Percentiles rank a stretch among this genome's conserved stretches.
These are phyloP conservation scores for Aphaenogaster floridana DNA, from an alignment of 1,140 invertebrate species.

Conservation along the genomic window DNA sequence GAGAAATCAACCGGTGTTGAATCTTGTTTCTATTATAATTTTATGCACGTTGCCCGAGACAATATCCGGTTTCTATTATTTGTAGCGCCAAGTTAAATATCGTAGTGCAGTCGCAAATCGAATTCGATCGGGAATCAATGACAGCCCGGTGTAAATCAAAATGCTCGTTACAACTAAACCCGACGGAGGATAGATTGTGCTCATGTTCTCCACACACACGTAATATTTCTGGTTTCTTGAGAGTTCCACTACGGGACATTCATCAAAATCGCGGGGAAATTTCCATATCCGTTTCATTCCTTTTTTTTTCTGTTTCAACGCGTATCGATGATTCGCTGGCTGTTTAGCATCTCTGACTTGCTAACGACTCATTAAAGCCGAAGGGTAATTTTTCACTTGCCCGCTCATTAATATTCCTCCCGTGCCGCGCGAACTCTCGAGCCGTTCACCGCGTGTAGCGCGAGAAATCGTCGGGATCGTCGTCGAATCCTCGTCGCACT, in stretches of 20 bases:
- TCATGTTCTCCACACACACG: neutral
- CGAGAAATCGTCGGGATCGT: slow-evolving; percentile 25
- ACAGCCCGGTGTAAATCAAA: slow-evolving; percentile 11
- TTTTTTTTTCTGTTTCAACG: neutral
- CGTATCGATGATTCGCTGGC: slow-evolving; percentile 32
- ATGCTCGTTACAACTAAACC: neutral
- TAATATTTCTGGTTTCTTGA: neutral
- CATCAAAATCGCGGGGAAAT: slow-evolving; percentile 16
- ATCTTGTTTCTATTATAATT: neutral
- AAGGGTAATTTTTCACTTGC: slow-evolving; percentile 57
- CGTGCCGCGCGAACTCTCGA: slow-evolving; percentile 26
- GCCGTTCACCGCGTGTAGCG: neutral
- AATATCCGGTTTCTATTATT: neutral
- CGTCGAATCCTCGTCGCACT: slow-evolving; percentile 15
- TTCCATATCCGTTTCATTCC: neutral
- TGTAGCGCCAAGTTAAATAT: neutral
- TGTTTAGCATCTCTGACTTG: slow-evolving; percentile 49
- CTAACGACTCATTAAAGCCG: slow-evolving; percentile 53
- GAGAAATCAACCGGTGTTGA: neutral
- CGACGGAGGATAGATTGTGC: slow-evolving; percentile 1
- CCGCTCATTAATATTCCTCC: slow-evolving; percentile 59
- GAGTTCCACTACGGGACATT: neutral
- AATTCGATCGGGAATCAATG: neutral
- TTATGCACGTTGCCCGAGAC: neutral
- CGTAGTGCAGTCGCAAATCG: neutral